Base-by-base conservation (phyloP, 64 coral and sea anemone genomes). In the Pachyseris speciosa region DNA sequence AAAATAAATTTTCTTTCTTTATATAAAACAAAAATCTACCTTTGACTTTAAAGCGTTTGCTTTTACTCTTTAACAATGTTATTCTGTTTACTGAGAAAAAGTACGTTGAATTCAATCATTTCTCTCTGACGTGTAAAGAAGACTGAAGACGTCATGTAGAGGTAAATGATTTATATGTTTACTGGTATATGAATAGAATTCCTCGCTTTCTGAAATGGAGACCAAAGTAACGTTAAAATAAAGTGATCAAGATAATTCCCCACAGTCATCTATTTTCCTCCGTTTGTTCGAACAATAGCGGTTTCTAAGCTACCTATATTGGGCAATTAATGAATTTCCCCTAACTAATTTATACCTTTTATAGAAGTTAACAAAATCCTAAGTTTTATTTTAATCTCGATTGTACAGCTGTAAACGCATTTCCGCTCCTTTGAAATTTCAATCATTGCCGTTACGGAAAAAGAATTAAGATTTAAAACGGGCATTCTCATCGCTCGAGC, bases 341-440 rank as follows among this genome's bases (percentile, higher is more conserved):
- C 16, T 57, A 22, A 37, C 19, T 36, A 81, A 61, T 81, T 61
- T 53, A n/a, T n/a, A 63, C 77, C 31, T 34, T 58, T 32, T 79
- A 79, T 57, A 58, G 75, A 22, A 8, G 50, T 53, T 79, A 79
- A 50, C 73, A 51, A 79, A 79, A 36, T 27, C 77, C 15, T 59
- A 7, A 20, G 53, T 81, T 61, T 42, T 63, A 61, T 63, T 81
- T 15, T 28, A 20, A 61, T 57, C 22, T 60, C 63, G 22, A n/a
- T 61, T 81, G 33, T 40, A 9, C 48, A 81, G 77, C 75, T 79
- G 75, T 34, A 79, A 16, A 1, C 17, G 32, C 13, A 32, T 29
- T 81, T 81, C 77, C 20, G 45, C 4, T 53, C 0, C 47, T 32
- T 52, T 61, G 32, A 41, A n/a, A 26, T 81, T 61, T 81, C 48